Evolutionary conservation across 1,140 invertebrate species (phyloP).

Genomic region (Rhyacophila brunnea): DNA sequence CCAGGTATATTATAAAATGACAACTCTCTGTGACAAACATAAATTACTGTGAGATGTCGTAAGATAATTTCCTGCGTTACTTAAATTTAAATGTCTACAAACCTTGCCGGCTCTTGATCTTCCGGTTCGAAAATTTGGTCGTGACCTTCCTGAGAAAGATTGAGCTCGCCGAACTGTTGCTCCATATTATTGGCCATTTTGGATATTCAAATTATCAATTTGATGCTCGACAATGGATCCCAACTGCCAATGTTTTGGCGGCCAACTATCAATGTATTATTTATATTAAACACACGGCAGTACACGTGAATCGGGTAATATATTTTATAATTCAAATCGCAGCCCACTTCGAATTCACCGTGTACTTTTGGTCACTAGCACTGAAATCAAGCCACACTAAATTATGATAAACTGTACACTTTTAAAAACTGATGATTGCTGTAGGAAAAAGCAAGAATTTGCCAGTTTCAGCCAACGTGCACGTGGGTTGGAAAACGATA

Average conservation of each 20-base stretch:
- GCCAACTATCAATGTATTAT: neutral
- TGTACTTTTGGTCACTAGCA: too few relatives aligned
- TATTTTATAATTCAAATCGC: neutral
- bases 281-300: neutral
- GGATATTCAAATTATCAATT: neutral
- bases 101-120: conserved; percentile 25
- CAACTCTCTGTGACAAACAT: too few relatives aligned
- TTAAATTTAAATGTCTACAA: neutral
- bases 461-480: neutral
- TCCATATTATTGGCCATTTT: conserved; percentile 33
- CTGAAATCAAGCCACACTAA: too few relatives aligned
- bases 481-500: neutral
- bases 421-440: too few relatives aligned
- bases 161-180: conserved; percentile 36
- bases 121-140: conserved; percentile 40
- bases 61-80: too few relatives aligned
- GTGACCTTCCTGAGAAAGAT: conserved; percentile 35
- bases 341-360: neutral
- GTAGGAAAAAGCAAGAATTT: neutral
- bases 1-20: too few relatives aligned
- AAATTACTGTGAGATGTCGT: too few relatives aligned
- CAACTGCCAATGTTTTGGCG: neutral
- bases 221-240: neutral
- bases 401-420: too few relatives aligned
- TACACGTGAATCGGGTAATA: neutral